These are phyloP conservation scores for Epinotia brunnichana DNA, from an alignment of 2,888 invertebrate species.

Conservation along the genomic window DNA sequence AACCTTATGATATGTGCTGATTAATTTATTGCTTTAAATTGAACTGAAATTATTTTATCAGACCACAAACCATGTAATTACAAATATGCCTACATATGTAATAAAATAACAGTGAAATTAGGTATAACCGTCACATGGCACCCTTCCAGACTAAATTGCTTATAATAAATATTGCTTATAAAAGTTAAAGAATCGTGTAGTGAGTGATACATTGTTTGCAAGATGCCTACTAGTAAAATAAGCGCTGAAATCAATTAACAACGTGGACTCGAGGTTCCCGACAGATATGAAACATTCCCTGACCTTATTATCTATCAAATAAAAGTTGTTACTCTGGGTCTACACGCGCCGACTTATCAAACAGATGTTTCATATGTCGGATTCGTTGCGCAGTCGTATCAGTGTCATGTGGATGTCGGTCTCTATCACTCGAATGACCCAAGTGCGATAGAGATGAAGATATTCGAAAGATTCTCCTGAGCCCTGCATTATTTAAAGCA, in stretches of 20 bases:
- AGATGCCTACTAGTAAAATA: constrained; percentile 11
- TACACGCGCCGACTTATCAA: background rate
- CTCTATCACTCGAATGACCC: background rate
- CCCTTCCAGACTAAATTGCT: constrained; percentile 24
- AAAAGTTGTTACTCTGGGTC: background rate
- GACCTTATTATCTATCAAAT: background rate
- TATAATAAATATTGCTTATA: constrained; percentile 32
- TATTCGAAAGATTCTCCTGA: background rate
- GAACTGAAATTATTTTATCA: constrained; percentile 22
- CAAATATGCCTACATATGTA: constrained; percentile 20
- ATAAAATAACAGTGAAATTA: constrained; percentile 13
- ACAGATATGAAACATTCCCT: background rate
- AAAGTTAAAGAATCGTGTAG: constrained; percentile 21
- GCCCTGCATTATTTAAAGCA: background rate
- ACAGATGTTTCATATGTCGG: background rate
- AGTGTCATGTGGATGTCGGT: background rate
- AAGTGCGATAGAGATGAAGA: background rate
- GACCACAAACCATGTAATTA: constrained; percentile 21
- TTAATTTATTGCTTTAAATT: constrained; percentile 46
- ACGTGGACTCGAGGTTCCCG: background rate
- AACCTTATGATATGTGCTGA: constrained; percentile 46
- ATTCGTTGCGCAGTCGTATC: no score
- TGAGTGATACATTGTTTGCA: constrained; percentile 1
- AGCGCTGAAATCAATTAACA: background rate
- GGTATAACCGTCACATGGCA: constrained; percentile 18